Conservation (phyloP, 2,797 vertebrate genomes). For the Hyperoplus lanceolatus region DNA sequence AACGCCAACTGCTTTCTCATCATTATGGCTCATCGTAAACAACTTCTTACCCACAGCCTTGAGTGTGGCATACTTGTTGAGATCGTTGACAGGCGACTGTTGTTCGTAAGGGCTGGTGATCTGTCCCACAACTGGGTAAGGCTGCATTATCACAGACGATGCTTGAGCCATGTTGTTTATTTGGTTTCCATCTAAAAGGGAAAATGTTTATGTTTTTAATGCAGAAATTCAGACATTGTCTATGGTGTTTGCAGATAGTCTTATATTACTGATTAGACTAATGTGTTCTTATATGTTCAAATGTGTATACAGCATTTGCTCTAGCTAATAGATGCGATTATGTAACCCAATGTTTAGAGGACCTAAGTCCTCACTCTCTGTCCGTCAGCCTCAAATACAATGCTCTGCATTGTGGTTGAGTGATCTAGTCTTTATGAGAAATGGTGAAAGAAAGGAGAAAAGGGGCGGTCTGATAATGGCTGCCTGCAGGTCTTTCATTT, state of each 20-base stretch:
- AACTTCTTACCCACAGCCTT: constrained; percentile 95
- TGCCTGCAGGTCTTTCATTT: too few relatives aligned
- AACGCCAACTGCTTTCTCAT: constrained; percentile 1
- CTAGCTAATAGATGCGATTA: background rate
- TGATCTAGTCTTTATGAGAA: too few relatives aligned
- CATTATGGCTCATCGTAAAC: background rate
- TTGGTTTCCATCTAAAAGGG: constrained; percentile 88
- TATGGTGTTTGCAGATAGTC: background rate
- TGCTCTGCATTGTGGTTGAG: too few relatives aligned
- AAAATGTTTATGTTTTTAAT: constrained; percentile 24
- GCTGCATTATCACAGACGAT: constrained; percentile 91
- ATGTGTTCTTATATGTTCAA: background rate
- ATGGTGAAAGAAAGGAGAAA: too few relatives aligned
- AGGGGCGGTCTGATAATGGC: too few relatives aligned
- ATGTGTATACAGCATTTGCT: background rate
- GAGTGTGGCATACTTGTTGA: constrained; percentile 95
- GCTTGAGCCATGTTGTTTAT: constrained; percentile 92
- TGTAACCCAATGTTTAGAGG: too few relatives aligned
- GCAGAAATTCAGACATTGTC: constrained; percentile 10
- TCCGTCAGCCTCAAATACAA: too few relatives aligned
- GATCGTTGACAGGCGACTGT: constrained; percentile 89
- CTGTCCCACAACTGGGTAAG: constrained; percentile 91
- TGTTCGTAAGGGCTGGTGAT: constrained; percentile 94
- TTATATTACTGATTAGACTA: background rate
- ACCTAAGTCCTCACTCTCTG: too few relatives aligned